Conservation (phyloP, 2,113 vertebrate genomes). For the Alethe castanea region DNA sequence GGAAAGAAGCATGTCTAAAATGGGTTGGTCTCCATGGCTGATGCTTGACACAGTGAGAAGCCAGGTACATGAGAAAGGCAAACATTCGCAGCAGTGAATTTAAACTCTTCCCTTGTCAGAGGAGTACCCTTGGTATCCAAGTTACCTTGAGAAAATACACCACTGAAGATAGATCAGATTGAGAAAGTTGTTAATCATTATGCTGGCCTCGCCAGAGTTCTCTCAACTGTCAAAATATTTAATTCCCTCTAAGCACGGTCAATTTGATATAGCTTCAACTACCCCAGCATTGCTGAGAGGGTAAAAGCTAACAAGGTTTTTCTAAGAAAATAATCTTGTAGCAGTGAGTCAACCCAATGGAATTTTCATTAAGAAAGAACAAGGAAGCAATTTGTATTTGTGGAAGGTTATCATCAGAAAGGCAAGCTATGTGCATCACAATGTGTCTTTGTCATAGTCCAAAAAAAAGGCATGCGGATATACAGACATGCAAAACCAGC, state of each 20-base stretch:
- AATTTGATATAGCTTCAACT: background rate
- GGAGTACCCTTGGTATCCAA: background rate
- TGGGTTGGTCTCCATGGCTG: background rate
- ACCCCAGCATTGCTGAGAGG: background rate
- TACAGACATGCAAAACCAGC: background rate
- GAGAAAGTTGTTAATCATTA: background rate
- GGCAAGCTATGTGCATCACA: background rate
- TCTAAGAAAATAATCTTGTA: background rate
- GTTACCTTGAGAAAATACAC: background rate
- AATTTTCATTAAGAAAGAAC: background rate
- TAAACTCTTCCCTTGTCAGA: background rate
- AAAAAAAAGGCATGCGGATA: background rate
- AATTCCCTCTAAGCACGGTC: background rate
- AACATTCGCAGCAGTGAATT: background rate
- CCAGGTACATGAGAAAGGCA: background rate
- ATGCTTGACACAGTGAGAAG: background rate
- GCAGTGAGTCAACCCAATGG: background rate
- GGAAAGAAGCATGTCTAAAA: background rate
- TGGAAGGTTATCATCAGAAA: background rate
- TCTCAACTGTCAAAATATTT: slow-evolving; percentile 15
- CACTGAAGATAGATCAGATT: background rate
- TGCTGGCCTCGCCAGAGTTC: background rate
- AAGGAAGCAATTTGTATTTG: background rate
- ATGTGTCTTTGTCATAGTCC: background rate
- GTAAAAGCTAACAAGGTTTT: background rate